A percentile compares a stretch with the other conserved stretches of the same genome.
These are phyloP conservation scores for Adelosebastes latens DNA, from an alignment of 2,797 vertebrate genomes.

Conservation along the genomic window DNA sequence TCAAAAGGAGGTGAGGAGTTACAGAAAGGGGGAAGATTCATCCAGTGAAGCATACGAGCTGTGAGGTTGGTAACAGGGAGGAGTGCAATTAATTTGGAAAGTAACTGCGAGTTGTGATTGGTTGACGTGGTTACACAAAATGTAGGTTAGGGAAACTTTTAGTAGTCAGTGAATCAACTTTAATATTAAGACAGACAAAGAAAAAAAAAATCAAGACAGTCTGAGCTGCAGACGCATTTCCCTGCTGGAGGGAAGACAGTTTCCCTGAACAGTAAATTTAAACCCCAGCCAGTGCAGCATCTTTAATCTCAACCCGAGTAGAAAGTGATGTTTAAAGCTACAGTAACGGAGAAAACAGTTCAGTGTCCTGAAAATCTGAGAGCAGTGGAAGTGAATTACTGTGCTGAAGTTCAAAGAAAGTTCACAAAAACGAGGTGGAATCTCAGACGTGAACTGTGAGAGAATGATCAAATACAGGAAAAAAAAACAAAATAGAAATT, in stretches of 20 bases:
- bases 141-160: not conserved
- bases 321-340: conserved; percentile 1
- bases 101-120: conserved; percentile 26
- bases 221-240: conserved; percentile 1
- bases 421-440: not conserved
- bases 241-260: not conserved
- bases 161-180: not conserved
- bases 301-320: conserved; percentile 19
- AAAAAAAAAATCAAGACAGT: not conserved
- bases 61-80: conserved; percentile 24
- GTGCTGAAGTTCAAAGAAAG: conserved; percentile 3
- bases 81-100: not conserved
- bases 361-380: not conserved
- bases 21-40: conserved; percentile 35
- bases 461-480: not conserved
- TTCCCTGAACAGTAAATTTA: conserved; percentile 10
- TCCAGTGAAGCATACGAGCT: not conserved
- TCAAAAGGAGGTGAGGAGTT: conserved; percentile 42
- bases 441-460: not conserved
- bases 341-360: conserved; percentile 19
- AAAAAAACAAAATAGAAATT: not conserved
- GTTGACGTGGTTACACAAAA: conserved; percentile 18
- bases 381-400: conserved; percentile 7
- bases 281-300: not conserved
- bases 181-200: conserved; percentile 3